Evolutionary conservation across 2,888 invertebrate genomes (phyloP), one percentile per base, ranked within the genome.

Genomic region (Neria commutata): DNA sequence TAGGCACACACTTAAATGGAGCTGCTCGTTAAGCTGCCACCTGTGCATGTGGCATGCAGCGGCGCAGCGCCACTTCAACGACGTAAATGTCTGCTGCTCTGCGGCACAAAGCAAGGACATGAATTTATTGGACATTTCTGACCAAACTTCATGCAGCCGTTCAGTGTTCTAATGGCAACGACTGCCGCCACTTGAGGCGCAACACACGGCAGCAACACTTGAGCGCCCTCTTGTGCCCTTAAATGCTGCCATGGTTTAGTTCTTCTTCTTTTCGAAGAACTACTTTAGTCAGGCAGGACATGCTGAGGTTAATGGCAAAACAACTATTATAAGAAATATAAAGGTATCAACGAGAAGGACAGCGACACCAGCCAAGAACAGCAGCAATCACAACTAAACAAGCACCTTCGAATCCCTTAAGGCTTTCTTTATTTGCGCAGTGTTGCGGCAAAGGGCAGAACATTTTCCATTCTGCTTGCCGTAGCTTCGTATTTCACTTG

Each of bases 321-420:
- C 50, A 55, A 49, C 29, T 29, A 29, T 29, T 8, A 29, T 29
- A 29, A 5, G 11, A 29, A 29, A 5, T 8, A 29, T 29, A 29
- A 29, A 8, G 11, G 11, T 29, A 29, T 29, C 6, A 37, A n/a
- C 37, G n/a, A 25, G 24, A 52, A 45, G 25, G 29, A 49, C 25
- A 52, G 52, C 21, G 16, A 50, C 53, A 52, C 34, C 55, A 53
- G 46, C 60, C 37, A 47, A 25, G 21, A 40, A 40, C 46, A 55
- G 21, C 50, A 51, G 42, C 33, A 48, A 55, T 34, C 46, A 26
- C 48, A 17, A 51, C 56, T 33, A 29, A 17, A 53, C 47, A 48
- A 53, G 40, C 55, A 48, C 34, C 55, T 23, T 37, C 48, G 11
- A 37, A 14, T 29, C 29, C 26, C 29, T 19, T 29, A 19, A 25